phyloP scores from a whole-genome alignment of 2,888 invertebrate species.

The Spodoptera littoralis region DNA sequence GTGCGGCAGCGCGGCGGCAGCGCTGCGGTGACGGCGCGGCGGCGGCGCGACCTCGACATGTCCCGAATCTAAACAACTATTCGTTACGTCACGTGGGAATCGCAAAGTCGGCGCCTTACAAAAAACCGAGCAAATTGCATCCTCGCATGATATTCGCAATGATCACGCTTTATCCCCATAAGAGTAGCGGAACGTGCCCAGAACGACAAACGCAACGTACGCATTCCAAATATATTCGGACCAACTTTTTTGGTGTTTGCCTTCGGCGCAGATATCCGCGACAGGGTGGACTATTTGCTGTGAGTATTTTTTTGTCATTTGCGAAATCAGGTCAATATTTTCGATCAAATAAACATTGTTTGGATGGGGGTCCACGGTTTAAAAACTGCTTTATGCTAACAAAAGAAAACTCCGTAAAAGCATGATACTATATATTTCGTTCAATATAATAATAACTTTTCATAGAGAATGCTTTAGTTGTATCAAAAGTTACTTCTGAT shows the following conservation, averaged over 20 bases:
- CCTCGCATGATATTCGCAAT: constrained; percentile 58
- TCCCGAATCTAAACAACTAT: constrained; percentile 56
- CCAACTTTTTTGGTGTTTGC: constrained; percentile 51
- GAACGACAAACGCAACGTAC: constrained; percentile 47
- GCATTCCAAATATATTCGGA: constrained; percentile 48
- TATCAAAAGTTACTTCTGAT: too few species aligned
- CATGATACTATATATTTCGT: too few species aligned
- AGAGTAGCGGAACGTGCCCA: constrained; percentile 50
- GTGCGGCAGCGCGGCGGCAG: constrained; percentile 17
- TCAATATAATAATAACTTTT: too few species aligned
- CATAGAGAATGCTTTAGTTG: too few species aligned
- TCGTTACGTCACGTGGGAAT: constrained; percentile 57
- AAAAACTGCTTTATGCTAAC: constrained; percentile 6
- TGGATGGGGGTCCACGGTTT: constrained; percentile 5
- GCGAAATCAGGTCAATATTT: constrained; percentile 42
- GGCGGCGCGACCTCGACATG: constrained; percentile 46
- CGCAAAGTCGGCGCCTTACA: constrained; percentile 50
- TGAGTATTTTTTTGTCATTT: constrained; percentile 55
- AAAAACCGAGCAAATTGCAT: constrained; percentile 61
- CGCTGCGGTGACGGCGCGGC: constrained; percentile 9
- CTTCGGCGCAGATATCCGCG: constrained; percentile 32
- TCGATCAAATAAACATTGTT: constrained; percentile 37
- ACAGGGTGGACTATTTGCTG: constrained; percentile 38
- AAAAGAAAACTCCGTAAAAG: neutral
- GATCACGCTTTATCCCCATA: constrained; percentile 63